phyloP scores from a whole-genome alignment of 2,888 invertebrate genomes.

The Drosophila dives region DNA sequence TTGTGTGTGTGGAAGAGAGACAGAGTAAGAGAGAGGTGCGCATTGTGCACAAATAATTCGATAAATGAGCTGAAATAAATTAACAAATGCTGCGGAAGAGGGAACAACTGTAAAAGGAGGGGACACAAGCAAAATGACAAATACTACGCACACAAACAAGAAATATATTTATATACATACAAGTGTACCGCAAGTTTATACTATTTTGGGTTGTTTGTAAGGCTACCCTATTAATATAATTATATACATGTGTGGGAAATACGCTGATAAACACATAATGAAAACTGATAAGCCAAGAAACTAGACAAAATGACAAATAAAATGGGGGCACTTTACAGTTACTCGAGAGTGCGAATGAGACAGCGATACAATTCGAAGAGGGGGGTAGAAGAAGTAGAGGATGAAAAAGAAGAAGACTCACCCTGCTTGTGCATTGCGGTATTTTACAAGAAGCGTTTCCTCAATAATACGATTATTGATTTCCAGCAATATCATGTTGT shows the following conservation, averaged over 20 bases:
- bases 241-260: slow-evolving; percentile 9
- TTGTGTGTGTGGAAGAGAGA: neutral
- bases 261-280: slow-evolving; percentile 48
- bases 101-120: neutral
- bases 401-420: slow-evolving; percentile 84
- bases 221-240: slow-evolving; percentile 1
- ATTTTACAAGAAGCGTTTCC: slow-evolving; percentile 97
- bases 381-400: neutral
- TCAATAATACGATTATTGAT: slow-evolving; percentile 99
- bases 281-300: slow-evolving; percentile 50
- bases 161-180: slow-evolving; percentile 36
- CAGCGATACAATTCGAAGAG: slow-evolving; percentile 1
- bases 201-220: slow-evolving; percentile 57
- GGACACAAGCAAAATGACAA: slow-evolving; percentile 21
- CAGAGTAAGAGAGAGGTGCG: slow-evolving; percentile 18
- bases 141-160: slow-evolving; percentile 8
- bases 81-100: slow-evolving; percentile 47
- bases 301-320: slow-evolving; percentile 47
- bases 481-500: slow-evolving; percentile 96
- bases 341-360: slow-evolving; percentile 16
- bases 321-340: slow-evolving; percentile 55
- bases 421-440: slow-evolving; percentile 98
- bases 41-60: slow-evolving; percentile 65
- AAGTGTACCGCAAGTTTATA: slow-evolving; percentile 50
- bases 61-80: slow-evolving; percentile 65